Percentiles rank a stretch among this genome's conserved stretches.
phyloP scores from a whole-genome alignment of 2,797 vertebrate species.

The Acrossocheilus fasciatus region DNA sequence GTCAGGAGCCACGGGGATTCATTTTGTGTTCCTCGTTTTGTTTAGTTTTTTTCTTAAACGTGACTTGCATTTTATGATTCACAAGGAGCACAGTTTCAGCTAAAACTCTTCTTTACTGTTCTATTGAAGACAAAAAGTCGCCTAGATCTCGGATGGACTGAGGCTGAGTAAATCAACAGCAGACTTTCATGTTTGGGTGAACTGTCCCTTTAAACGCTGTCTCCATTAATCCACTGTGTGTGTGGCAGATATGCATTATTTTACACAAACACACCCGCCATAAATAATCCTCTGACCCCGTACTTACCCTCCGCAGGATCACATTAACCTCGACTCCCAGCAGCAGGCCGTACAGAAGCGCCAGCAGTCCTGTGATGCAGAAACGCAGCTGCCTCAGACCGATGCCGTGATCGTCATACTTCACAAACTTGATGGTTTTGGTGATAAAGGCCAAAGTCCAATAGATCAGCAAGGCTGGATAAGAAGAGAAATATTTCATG shows the following conservation, averaged over 20 bases:
- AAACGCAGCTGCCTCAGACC: constrained; percentile 85
- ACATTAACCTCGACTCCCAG: constrained; percentile 87
- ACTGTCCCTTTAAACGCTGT: neutral
- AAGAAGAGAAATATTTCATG: neutral
- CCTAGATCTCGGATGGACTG: neutral
- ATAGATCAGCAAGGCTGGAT: constrained; percentile 83
- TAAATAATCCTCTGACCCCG: neutral
- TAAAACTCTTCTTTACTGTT: too few relatives aligned
- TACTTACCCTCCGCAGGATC: constrained; percentile 82
- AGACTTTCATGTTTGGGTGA: neutral
- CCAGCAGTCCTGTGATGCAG: constrained; percentile 87
- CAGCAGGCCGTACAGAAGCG: constrained; percentile 83
- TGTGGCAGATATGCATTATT: neutral
- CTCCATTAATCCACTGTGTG: constrained; percentile 5
- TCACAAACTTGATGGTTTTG: constrained; percentile 88
- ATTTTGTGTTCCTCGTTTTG: too few relatives aligned
- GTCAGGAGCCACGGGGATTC: neutral
- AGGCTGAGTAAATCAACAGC: neutral
- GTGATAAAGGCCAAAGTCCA: constrained; percentile 88
- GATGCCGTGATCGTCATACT: constrained; percentile 84
- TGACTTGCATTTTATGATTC: too few relatives aligned
- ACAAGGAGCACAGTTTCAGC: too few relatives aligned
- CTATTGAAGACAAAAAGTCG: too few relatives aligned
- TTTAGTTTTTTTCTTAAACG: too few relatives aligned
- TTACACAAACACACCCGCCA: neutral